phyloP scores from a whole-genome alignment of 2,113 vertebrate genomes.

The Perognathus longimembris region DNA sequence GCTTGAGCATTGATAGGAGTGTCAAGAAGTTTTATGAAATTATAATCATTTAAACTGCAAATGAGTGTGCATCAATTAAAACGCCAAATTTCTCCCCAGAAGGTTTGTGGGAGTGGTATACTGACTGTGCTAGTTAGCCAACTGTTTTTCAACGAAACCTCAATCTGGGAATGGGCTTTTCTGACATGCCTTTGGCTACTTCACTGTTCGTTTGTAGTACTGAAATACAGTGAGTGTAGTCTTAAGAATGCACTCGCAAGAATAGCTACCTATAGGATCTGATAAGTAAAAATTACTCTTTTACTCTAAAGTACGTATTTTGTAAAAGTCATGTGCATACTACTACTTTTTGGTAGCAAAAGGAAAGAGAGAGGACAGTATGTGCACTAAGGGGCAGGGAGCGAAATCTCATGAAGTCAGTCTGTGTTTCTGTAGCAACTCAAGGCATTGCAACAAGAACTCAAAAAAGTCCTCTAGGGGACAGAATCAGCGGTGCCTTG shows the following conservation, averaged over 20 bases:
- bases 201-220: neutral
- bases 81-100: neutral
- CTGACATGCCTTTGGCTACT: neutral
- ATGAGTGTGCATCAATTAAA: neutral
- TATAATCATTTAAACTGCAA: conserved; percentile 3
- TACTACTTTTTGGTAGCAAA: neutral
- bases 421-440: neutral
- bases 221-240: too few species aligned
- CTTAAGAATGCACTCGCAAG: neutral
- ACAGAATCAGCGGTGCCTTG: neutral
- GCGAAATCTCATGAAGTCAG: neutral
- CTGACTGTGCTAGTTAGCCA: neutral
- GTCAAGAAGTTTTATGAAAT: neutral
- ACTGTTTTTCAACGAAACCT: neutral
- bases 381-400: neutral
- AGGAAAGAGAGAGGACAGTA: too few species aligned
- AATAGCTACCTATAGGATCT: neutral
- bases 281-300: neutral
- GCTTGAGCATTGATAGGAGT: neutral
- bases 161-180: neutral
- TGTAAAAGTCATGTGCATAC: neutral
- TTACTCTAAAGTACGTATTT: neutral
- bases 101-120: accelerated
- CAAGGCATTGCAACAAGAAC: neutral
- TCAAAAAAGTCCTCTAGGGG: neutral